A percentile compares a stretch with the other conserved stretches of the same genome.
These are phyloP conservation scores for Pseudococcus longispinus DNA, from an alignment of 2,888 invertebrate genomes.

Conservation along the genomic window DNA sequence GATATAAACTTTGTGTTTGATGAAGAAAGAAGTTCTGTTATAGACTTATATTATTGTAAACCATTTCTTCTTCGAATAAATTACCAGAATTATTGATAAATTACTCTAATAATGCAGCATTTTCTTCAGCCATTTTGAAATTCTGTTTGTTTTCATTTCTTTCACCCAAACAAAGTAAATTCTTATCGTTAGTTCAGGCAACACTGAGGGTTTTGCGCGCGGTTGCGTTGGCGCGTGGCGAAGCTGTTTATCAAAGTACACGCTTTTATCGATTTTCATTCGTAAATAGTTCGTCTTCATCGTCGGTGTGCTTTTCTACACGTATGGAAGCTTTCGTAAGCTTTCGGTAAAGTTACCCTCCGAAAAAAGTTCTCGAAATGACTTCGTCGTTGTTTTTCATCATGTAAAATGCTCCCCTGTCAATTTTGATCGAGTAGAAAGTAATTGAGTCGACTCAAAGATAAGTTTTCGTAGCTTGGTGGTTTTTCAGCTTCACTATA, in stretches of 20 bases:
- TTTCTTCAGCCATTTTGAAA: no score
- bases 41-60: no score
- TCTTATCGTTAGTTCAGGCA: neutral
- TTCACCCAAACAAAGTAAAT: no score
- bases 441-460: neutral
- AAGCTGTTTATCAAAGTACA: neutral
- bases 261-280: conserved; percentile 18
- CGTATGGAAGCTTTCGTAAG: neutral
- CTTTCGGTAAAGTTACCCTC: neutral
- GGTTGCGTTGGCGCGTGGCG: neutral
- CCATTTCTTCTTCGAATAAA: no score
- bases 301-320: neutral
- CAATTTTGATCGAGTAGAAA: neutral
- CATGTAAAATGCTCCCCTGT: neutral
- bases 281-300: neutral
- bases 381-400: neutral
- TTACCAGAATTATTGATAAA: no score
- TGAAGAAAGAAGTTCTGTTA: no score
- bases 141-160: no score
- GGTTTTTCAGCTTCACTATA: neutral
- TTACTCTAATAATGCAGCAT: no score
- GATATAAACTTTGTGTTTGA: no score
- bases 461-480: neutral
- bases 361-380: neutral
- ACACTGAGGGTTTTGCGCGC: neutral